A percentile compares a stretch with the other conserved stretches of the same genome.
Conservation (phyloP, 1,140 invertebrate genomes). For the Chelonus insularis region DNA sequence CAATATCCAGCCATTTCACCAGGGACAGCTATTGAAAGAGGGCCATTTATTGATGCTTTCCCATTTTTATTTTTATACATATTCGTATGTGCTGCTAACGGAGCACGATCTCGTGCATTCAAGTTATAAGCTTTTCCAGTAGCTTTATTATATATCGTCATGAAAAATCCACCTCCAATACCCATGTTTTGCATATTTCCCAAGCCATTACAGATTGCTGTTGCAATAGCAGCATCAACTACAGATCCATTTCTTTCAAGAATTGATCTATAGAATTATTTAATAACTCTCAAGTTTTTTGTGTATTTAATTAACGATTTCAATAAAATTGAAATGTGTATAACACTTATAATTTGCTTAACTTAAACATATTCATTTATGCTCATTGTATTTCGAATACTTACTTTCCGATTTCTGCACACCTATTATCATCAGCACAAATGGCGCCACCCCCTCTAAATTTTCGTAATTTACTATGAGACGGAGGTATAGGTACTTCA, state of each 20-base stretch:
- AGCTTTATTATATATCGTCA: slow-evolving; percentile 76
- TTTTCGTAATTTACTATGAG: slow-evolving; percentile 58
- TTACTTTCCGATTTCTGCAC: slow-evolving; percentile 77
- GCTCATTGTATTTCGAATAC: slow-evolving; percentile 30
- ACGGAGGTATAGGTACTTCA: slow-evolving; percentile 55
- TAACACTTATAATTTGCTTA: background rate
- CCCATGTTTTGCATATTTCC: slow-evolving; percentile 86
- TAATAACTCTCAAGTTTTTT: background rate
- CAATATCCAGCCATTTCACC: slow-evolving; percentile 90
- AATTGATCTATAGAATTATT: slow-evolving; percentile 64
- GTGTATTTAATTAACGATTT: slow-evolving; percentile 2
- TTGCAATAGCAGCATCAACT: slow-evolving; percentile 83
- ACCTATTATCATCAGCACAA: slow-evolving; percentile 75
- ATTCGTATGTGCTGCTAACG: slow-evolving; percentile 64
- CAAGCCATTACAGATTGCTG: slow-evolving; percentile 84
- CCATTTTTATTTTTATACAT: slow-evolving; percentile 68
- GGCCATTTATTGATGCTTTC: slow-evolving; percentile 61
- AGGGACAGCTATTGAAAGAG: slow-evolving; percentile 81
- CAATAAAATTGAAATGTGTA: background rate
- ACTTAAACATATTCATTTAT: slow-evolving; percentile 24
- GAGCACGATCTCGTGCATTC: slow-evolving; percentile 84
- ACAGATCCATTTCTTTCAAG: slow-evolving; percentile 79
- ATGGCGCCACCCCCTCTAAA: slow-evolving; percentile 72
- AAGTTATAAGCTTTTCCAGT: slow-evolving; percentile 67
- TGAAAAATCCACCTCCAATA: slow-evolving; percentile 83